Base-by-base conservation (phyloP, 2,113 vertebrate genomes). In the Cyprinodon brontotheroides region DNA sequence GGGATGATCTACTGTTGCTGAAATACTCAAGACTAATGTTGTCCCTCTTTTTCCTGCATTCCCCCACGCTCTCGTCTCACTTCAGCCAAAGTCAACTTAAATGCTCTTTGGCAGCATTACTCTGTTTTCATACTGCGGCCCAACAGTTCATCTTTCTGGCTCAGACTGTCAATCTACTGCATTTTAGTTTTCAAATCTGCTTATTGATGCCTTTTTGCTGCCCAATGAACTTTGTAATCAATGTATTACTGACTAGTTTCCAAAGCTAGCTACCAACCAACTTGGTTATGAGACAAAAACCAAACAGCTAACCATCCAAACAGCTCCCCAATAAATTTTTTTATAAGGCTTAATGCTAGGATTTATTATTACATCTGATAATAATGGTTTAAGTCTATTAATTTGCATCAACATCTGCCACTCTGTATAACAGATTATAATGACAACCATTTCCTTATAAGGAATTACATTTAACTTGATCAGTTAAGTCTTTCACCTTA, bases 401-500 rank as follows among this genome's bases (percentile, higher is more conserved):
- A 68, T 1, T 36, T 47, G 68, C 57, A 29, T 41, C 59, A 67
- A 76, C 65, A 82, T 43, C 43, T 61, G 22, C 72, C 73, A 78
- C 71, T 45, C 68, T 66, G 47, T 72, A 71, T 68, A 60, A 61
- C 40, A 60, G 70, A 73, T 61, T 50, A 68, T 3, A 17, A 29
- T 13, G 13, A 80, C 65, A 86, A 71, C 78, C 69, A 3, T 75
- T 61, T 70, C 74, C 29, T 77, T 61, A 13, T 72, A 63, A 29
- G 38, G 67, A 72, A 94, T 93, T 92, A 89, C 94, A 87, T 92
- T 96, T 67, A 91, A 94, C 93, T 94, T 96, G 95, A 96, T 96
- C 92, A 94, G 93, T 75, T 68, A 89, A 82, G 90, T 92, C 94
- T 96, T 96, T 95, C 94, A 95, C 95, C 95, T 93, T 94, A 89